Percentiles rank a stretch among this genome's conserved stretches.
phyloP scores from a whole-genome alignment of 2,797 vertebrate genomes.

The Valencia hispanica region DNA sequence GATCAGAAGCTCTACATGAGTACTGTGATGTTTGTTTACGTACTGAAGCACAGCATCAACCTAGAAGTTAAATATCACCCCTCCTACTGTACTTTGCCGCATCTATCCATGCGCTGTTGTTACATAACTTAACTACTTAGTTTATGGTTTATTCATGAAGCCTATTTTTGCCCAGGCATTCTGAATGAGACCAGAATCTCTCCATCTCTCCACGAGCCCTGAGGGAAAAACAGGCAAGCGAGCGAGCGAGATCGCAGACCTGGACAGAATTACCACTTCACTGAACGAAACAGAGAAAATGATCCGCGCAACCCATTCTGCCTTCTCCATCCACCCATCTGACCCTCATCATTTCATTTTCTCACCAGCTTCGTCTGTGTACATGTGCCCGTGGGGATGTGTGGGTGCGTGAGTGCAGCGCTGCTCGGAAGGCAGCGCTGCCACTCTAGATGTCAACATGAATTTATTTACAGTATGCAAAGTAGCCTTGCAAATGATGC shows the following conservation, averaged over 20 bases:
- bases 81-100: slow-evolving; percentile 51
- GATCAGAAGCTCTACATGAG: slow-evolving; percentile 8
- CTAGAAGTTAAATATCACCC: slow-evolving; percentile 26
- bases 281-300: slow-evolving; percentile 38
- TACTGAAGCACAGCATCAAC: slow-evolving; percentile 30
- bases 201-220: slow-evolving; percentile 53
- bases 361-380: slow-evolving; percentile 20
- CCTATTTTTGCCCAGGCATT: slow-evolving; percentile 71
- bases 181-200: slow-evolving; percentile 70
- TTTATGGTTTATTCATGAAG: slow-evolving; percentile 74
- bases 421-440: slow-evolving; percentile 18
- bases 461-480: slow-evolving; percentile 39
- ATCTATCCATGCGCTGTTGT: slow-evolving; percentile 57
- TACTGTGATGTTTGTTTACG: slow-evolving; percentile 48
- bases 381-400: slow-evolving; percentile 19
- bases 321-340: slow-evolving; percentile 38
- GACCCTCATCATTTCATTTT: slow-evolving; percentile 47
- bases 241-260: slow-evolving; percentile 52
- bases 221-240: slow-evolving; percentile 42
- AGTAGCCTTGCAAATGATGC: slow-evolving; percentile 47
- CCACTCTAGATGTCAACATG: slow-evolving; percentile 40
- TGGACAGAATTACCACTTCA: slow-evolving; percentile 61
- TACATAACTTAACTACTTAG: slow-evolving; percentile 71
- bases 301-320: slow-evolving; percentile 55
- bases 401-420: slow-evolving; percentile 9